Percentiles rank a stretch among this genome's conserved stretches.
Evolutionary conservation across 2,113 vertebrate genomes (phyloP).

Genomic region (Callopanchax toddi): DNA sequence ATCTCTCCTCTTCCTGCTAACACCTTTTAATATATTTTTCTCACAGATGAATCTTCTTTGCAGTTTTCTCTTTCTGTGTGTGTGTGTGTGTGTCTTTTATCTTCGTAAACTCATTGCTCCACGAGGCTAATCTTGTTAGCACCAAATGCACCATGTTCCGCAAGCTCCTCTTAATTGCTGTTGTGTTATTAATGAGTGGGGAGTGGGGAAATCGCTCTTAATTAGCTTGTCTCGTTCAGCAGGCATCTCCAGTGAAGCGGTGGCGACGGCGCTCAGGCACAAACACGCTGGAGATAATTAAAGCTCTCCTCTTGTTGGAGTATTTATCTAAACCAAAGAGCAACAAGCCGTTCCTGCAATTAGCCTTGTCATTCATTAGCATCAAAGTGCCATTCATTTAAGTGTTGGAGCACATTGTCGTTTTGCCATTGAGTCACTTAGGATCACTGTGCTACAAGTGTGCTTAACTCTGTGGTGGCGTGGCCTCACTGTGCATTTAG

Average conservation of each 20-base stretch:
- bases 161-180: constrained; percentile 95
- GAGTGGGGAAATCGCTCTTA: constrained; percentile 94
- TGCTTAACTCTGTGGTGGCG: constrained; percentile 18
- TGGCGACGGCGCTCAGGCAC: constrained; percentile 71
- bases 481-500: constrained; percentile 7
- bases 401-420: constrained; percentile 58
- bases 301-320: constrained; percentile 92
- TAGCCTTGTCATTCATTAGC: constrained; percentile 80
- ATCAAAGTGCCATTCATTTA: constrained; percentile 68
- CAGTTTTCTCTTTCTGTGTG: constrained; percentile 3
- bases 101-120: constrained; percentile 77
- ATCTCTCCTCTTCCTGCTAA: constrained; percentile 22
- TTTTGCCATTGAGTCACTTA: constrained; percentile 57
- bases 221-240: constrained; percentile 97
- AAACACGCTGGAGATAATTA: constrained; percentile 97
- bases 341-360: constrained; percentile 82
- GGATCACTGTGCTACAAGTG: constrained; percentile 17
- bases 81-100: constrained; percentile 22
- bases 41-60: constrained; percentile 28
- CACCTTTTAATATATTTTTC: constrained; percentile 43
- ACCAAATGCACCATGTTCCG: constrained; percentile 85
- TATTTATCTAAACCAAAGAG: constrained; percentile 94
- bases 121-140: constrained; percentile 84
- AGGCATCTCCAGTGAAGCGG: constrained; percentile 74
- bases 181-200: constrained; percentile 98